A percentile compares a stretch with the other conserved stretches of the same genome.
These are phyloP conservation scores for Onychomys arenicola DNA, from an alignment of 2,797 vertebrate genomes.

Conservation along the genomic window DNA sequence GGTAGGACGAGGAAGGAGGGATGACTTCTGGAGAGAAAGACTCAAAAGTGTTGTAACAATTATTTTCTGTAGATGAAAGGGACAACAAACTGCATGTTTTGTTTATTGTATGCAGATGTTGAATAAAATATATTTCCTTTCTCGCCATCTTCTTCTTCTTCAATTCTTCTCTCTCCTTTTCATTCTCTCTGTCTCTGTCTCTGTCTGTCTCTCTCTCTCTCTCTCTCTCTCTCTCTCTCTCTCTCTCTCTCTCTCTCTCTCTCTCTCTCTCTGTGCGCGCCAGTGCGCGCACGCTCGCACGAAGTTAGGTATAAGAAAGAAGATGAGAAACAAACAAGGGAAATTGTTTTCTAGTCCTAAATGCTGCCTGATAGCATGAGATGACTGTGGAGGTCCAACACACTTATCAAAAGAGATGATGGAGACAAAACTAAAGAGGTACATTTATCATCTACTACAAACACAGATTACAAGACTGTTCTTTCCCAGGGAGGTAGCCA, in stretches of 20 bases:
- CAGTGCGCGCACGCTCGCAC: too few species aligned
- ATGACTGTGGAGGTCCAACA: background rate
- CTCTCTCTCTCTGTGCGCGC: rapidly evolving
- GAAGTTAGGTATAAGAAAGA: background rate
- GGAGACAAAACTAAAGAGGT: background rate
- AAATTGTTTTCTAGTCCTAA: background rate
- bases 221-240: background rate
- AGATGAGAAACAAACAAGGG: background rate
- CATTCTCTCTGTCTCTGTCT: background rate
- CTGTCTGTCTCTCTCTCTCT: rapidly evolving
- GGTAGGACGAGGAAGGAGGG: background rate
- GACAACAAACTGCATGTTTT: background rate
- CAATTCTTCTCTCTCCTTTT: background rate
- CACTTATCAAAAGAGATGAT: background rate
- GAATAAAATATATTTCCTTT: background rate
- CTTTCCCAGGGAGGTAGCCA: background rate
- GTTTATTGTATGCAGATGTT: background rate
- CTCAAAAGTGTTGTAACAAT: background rate
- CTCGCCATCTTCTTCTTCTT: background rate
- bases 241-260: background rate
- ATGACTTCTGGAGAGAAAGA: background rate
- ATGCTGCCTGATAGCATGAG: background rate
- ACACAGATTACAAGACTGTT: background rate
- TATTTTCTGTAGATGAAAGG: background rate
- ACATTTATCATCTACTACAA: background rate